These are phyloP conservation scores for Volucella inflata DNA, from an alignment of 2,888 invertebrate genomes.

Conservation along the genomic window DNA sequence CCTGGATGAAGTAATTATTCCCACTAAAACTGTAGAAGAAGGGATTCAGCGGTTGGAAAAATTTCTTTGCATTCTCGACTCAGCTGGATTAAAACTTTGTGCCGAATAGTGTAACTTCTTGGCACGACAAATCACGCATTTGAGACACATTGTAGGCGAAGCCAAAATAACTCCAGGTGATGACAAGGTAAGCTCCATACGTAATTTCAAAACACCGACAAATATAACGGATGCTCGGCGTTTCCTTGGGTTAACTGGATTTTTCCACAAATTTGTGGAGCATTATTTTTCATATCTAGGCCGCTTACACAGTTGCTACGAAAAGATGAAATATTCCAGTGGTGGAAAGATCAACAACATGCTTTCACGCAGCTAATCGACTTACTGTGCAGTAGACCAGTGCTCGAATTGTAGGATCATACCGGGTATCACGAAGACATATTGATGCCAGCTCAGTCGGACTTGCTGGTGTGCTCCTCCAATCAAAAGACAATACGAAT, in stretches of 20 bases:
- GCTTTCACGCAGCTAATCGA: slow-evolving; percentile 16
- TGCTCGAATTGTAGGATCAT: not conserved
- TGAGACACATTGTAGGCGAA: slow-evolving; percentile 15
- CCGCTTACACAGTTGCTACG: slow-evolving; percentile 30
- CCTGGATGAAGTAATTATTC: too few relatives aligned
- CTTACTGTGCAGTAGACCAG: not conserved
- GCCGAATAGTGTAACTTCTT: slow-evolving; percentile 18
- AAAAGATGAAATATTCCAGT: slow-evolving; percentile 19
- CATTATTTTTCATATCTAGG: slow-evolving; percentile 15
- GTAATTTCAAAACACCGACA: slow-evolving; percentile 7
- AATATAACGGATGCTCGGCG: not conserved
- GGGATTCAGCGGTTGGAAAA: not conserved
- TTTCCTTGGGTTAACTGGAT: slow-evolving; percentile 29
- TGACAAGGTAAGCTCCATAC: slow-evolving; percentile 18
- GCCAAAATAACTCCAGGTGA: slow-evolving; percentile 14
- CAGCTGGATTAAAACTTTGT: slow-evolving; percentile 14
- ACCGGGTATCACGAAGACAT: slow-evolving; percentile 13
- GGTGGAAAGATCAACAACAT: not conserved
- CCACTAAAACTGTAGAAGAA: not conserved
- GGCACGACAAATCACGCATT: not conserved
- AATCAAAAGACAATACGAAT: not conserved
- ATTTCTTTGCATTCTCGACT: not conserved
- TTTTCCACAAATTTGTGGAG: slow-evolving; percentile 23
- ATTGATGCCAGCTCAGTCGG: slow-evolving; percentile 19
- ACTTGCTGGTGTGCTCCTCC: slow-evolving; percentile 21